Evolutionary conservation across 2,797 vertebrate species (phyloP).

Genomic region (Perodicticus potto): DNA sequence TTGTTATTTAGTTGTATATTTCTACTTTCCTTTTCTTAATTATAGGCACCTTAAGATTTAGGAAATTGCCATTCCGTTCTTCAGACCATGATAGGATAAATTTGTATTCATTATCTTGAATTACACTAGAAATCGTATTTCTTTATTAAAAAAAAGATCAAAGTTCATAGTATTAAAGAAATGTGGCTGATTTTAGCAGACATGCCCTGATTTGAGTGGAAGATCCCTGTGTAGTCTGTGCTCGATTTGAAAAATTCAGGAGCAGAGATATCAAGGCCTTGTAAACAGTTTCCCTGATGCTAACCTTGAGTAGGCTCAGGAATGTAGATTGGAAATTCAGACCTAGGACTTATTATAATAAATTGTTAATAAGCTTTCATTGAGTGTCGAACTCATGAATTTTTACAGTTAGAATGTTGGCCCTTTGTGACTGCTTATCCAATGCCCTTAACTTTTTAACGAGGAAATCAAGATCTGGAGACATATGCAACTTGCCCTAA

Average conservation of each 20-base stretch:
- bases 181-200: not conserved
- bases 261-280: not conserved
- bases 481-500: not conserved
- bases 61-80: not conserved
- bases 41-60: not conserved
- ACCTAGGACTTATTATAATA: not conserved
- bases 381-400: not conserved
- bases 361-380: not conserved
- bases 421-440: not conserved
- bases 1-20: not conserved
- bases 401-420: not conserved
- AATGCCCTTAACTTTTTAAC: not conserved
- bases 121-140: constrained; percentile 8
- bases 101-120: not conserved
- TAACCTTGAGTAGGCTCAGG: not conserved
- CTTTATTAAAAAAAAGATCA: not conserved
- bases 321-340: not conserved
- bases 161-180: not conserved
- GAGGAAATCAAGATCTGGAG: not conserved
- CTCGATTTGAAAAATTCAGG: not conserved
- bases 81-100: not conserved
- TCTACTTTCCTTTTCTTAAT: constrained; percentile 15
- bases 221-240: not conserved
- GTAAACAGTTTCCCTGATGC: not conserved
- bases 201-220: not conserved